These are phyloP conservation scores for Aphelinus certus DNA, from an alignment of 1,140 invertebrate species.

Conservation along the genomic window DNA sequence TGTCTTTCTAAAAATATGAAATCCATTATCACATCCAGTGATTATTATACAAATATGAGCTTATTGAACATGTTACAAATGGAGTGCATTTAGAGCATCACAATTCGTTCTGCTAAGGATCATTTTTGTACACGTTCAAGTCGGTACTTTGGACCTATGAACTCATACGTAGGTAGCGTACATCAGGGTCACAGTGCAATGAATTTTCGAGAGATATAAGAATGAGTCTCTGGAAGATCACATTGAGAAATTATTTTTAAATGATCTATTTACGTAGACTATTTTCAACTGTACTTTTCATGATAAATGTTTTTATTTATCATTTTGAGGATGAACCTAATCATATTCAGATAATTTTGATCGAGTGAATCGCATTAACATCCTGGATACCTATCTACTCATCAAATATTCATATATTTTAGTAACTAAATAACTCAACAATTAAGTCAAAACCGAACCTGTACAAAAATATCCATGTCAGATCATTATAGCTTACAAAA, in stretches of 20 bases:
- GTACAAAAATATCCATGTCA: neutral
- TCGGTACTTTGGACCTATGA: neutral
- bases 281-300: too few species aligned
- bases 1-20: slow-evolving; percentile 8
- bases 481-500: neutral
- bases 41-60: neutral
- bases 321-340: too few species aligned
- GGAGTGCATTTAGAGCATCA: neutral
- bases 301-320: too few species aligned
- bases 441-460: neutral
- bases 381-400: neutral
- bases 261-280: too few species aligned
- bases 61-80: slow-evolving; percentile 1
- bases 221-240: neutral
- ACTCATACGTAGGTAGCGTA: neutral
- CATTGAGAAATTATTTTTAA: neutral
- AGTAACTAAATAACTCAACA: neutral
- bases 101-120: neutral
- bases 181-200: neutral
- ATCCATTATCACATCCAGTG: neutral
- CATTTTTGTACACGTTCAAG: neutral
- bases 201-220: neutral
- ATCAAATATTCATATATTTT: neutral
- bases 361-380: too few species aligned
- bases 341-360: too few species aligned